Percentiles rank a stretch among this genome's conserved stretches.
These are phyloP conservation scores for Dasysyrphus albostriatus DNA, from an alignment of 2,888 invertebrate species.

Conservation along the genomic window DNA sequence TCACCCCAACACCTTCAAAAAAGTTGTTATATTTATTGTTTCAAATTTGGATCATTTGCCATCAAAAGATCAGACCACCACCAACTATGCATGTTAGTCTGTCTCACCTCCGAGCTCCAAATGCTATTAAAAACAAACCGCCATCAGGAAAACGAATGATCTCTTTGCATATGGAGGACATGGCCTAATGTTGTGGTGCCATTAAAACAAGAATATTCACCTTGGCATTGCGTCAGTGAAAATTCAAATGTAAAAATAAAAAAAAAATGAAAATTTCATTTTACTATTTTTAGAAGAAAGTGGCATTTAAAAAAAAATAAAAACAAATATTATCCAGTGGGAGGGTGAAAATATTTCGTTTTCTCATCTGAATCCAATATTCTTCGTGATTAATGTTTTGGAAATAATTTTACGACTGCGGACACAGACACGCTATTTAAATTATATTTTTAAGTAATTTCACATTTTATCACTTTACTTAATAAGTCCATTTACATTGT, in stretches of 20 bases:
- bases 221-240: slow-evolving; percentile 72
- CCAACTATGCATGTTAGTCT: not conserved
- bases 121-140: not conserved
- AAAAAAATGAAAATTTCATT: not conserved
- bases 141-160: not conserved
- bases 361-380: not conserved
- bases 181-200: not conserved
- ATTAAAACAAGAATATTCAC: slow-evolving; percentile 58
- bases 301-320: not conserved
- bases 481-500: slow-evolving; percentile 25
- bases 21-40: not conserved
- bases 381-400: slow-evolving; percentile 10
- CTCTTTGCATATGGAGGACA: not conserved
- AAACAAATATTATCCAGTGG: slow-evolving; percentile 1
- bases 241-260: slow-evolving; percentile 19
- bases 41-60: not conserved
- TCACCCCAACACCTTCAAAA: not conserved
- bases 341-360: not conserved
- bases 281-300: not conserved
- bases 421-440: not conserved
- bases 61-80: slow-evolving; percentile 8
- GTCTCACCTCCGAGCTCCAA: not conserved
- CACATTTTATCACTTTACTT: slow-evolving; percentile 22
- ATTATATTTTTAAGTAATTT: slow-evolving; percentile 19
- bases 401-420: slow-evolving; percentile 13